Base-by-base conservation (phyloP, 2,113 vertebrate genomes). In the Phrynosoma platyrhinos region DNA sequence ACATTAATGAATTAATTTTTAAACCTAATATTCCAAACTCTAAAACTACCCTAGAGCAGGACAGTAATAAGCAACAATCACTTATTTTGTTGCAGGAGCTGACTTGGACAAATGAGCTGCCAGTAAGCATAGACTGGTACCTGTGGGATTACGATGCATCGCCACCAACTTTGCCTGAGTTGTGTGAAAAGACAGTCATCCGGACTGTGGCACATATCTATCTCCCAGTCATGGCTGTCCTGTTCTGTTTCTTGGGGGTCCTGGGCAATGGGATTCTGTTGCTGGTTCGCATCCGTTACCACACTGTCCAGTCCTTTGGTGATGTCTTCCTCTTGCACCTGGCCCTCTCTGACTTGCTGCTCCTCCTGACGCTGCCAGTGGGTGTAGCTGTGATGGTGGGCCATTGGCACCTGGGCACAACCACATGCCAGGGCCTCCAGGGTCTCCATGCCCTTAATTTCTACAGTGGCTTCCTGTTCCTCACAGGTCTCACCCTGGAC, bases 401-500 rank as follows among this genome's bases (percentile, higher is more conserved):
- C 52, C 96, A 94, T 71, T 98, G 98, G 98, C 80, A 90, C 36
- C 88, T 97, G 0, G 90, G 96, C 14, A 91, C 79, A 0, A 18
- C 1, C 0, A 87, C 97, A 68, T 99, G 98, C 96, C 97, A 95
- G 25, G 82, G n/a, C 0, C 95, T 94, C 78, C 95, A 97, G 0
- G 97, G 97, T 13, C 90, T 98, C 93, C 97, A 98, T 0, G 95
- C 97, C 0, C 95, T 98, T 89, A 99, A 98, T 92, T 99, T 98
- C 27, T 98, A 98, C 80, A 97, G 98, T 0, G 98, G 99, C 12
- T 97, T 99, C 91, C 89, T 99, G 88, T 97, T 99, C 93, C 96
- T 99, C 52, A 98, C 98, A 25, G 98, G 97, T 93, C 98, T 99
- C 94, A 98, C 98, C 0, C 87, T 98, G 0, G 98, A 99, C 88